Evolutionary conservation across 2,797 vertebrate species (phyloP), one percentile per base, ranked within the genome.

Genomic region (Tauraco hartlaubi): DNA sequence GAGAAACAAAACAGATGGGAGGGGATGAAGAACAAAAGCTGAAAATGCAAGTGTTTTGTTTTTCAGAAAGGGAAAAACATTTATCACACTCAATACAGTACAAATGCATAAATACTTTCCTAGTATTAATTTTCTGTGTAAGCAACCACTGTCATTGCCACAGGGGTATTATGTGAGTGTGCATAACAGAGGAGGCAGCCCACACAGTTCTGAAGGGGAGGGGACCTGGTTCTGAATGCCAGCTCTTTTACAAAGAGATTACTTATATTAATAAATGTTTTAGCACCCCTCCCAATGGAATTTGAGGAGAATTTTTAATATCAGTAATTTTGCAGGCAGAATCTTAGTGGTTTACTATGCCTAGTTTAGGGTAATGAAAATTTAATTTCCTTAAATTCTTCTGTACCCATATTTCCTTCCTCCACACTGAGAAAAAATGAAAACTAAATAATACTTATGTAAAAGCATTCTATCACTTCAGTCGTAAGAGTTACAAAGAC

Each of bases 381-480:
- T 94, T 97, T 69, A 64, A 88, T 96, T 96, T 94, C 37, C 61
- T 94, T 95, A 93, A 96, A 92, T 56, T 94, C 62, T 95, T 96
- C 73, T 13, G 18, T 91, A 49, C 59, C 43, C 58, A 41, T 44
- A 56, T 96, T 95, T 96, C 37, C 62, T 84, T 90, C 52, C 69
- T 91, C 44, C n/a, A 69, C 63, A 44, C 29, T 54, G 43, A 91
- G 59, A 91, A 86, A 92, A 90, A 18, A 62, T 16, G 66, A 31
- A 66, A 80, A 91, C 16, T 23, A 61, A 21, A 52, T 68, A 91
- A 81, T 25, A 16, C 19, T 76, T 52, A 48, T 37, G 51, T 33
- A 37, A 90, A 95, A 92, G 6, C 44, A 75, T 88, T 91, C 28
- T 91, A 33, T 82, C n/a, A 79, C 90, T 83, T 88, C 63, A 68